Base-by-base conservation (phyloP, 2,113 vertebrate genomes). In the Anser brachyrhynchus region DNA sequence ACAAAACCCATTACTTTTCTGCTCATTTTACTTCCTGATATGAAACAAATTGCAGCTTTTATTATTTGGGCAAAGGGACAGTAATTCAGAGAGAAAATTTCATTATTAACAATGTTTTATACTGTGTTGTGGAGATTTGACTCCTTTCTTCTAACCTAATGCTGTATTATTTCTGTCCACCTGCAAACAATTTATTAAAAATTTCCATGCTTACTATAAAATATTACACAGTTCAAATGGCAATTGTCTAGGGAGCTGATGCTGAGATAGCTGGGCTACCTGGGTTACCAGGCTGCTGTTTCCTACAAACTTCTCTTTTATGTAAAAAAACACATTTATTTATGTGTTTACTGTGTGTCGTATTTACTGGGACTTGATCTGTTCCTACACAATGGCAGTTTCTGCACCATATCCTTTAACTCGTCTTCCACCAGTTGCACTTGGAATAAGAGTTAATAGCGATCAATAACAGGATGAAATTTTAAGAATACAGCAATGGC, bases 61-160 rank as follows among this genome's bases (percentile, higher is more conserved):
- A 21, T 44, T 61, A 61, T 43, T 92, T n/a, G 19, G 49, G 26
- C 65, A 86, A 65, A 69, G 19, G 10, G 22, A 28, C 25, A 54
- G 43, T 33, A 88, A 75, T 9, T 10, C n/a, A 82, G 25, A 57
- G 0, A 33, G 9, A 41, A 35, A 13, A 55, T 46, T 51, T 46
- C 49, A 55, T 66, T 70, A 55, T 66, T 70, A 54, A 8, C 16
- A 6, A 8, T n/a, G 22, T 49, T 75, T 55, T 52, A 44, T 12
- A 39, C 3, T 28, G n/a, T 51, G 23, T 0, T 7, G 6, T 18
- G 12, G n/a, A 62, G 5, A 66, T 35, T 33, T 52, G 26, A 11
- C 37, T 18, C 13, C 21, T 33, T 75, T 35, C 25, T 93, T 35
- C 64, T 69, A 52, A 66, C 13, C 4, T 55, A 14, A 29, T 19